Conservation (phyloP, 2,113 vertebrate species). For the Gymnorhina tibicen region DNA sequence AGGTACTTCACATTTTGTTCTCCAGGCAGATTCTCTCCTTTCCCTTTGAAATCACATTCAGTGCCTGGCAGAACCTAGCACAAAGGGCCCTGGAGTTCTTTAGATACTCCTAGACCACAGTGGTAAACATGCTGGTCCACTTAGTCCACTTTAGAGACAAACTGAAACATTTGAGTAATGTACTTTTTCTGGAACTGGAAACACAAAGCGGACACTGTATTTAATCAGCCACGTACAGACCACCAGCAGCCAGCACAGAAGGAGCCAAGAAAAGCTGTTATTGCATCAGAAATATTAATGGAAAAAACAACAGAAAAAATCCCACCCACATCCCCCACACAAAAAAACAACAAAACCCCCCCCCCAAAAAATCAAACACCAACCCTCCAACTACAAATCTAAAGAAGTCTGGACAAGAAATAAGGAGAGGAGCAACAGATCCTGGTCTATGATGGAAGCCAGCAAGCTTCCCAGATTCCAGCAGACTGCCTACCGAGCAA, state of each 20-base stretch:
- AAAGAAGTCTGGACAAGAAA: neutral
- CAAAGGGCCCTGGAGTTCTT: neutral
- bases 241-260: neutral
- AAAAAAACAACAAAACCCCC: too few species aligned
- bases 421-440: neutral
- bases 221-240: neutral
- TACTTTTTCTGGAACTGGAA: neutral
- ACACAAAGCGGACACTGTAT: neutral
- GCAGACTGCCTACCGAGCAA: neutral
- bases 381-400: neutral
- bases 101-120: neutral
- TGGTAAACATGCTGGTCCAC: neutral
- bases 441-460: neutral
- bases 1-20: neutral
- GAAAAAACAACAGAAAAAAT: neutral
- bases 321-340: rapidly evolving
- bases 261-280: neutral
- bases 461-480: neutral
- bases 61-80: neutral
- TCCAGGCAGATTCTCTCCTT: neutral
- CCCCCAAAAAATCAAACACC: rapidly evolving
- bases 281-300: neutral
- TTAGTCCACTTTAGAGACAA: neutral
- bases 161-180: neutral
- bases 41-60: neutral